These are phyloP conservation scores for Rhadina sibilatrix DNA, from an alignment of 2,113 vertebrate species.

Conservation along the genomic window DNA sequence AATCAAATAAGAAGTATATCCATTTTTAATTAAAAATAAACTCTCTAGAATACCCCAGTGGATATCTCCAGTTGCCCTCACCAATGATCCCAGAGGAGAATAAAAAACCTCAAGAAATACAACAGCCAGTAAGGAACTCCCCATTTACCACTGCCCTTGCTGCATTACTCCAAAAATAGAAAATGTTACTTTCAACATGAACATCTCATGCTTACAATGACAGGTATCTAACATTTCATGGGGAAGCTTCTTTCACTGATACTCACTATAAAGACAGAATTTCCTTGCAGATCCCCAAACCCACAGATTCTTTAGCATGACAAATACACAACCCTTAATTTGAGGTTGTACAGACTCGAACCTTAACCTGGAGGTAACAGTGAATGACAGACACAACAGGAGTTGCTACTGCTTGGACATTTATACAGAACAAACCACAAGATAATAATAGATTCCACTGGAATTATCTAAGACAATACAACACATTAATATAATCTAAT, in stretches of 20 bases:
- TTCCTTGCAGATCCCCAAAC: neutral
- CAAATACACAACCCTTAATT: neutral
- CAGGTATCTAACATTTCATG: neutral
- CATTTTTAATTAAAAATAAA: neutral
- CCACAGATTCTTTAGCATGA: neutral
- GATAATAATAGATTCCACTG: neutral
- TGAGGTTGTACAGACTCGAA: neutral
- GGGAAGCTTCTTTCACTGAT: neutral
- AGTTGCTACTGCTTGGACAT: neutral
- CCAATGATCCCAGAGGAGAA: neutral
- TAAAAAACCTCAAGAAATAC: neutral
- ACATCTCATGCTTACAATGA: neutral
- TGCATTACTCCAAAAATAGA: neutral
- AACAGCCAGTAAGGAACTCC: neutral
- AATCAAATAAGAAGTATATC: neutral
- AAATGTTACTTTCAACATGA: neutral
- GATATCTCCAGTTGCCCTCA: neutral
- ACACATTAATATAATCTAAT: slow-evolving; percentile 13
- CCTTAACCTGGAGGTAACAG: neutral
- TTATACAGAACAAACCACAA: neutral
- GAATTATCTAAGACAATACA: neutral
- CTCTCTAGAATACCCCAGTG: neutral
- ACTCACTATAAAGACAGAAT: neutral
- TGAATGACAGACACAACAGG: neutral
- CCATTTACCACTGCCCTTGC: neutral